Percentiles rank a stretch among this genome's conserved stretches.
Conservation (phyloP, 2,113 vertebrate genomes). For the Odontesthes bonariensis region DNA sequence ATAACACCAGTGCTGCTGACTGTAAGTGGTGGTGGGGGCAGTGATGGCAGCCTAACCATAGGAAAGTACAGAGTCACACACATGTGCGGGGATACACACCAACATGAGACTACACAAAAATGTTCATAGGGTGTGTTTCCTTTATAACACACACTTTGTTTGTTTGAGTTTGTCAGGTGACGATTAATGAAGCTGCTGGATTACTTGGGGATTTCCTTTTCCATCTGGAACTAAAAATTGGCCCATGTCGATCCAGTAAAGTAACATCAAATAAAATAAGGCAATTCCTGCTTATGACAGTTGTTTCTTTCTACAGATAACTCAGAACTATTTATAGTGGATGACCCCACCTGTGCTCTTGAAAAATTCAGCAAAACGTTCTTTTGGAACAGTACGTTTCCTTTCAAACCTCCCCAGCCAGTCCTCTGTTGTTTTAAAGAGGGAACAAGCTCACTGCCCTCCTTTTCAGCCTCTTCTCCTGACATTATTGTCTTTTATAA, state of each 20-base stretch:
- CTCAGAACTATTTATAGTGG: constrained; percentile 37
- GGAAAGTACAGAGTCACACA: background rate
- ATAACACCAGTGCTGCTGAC: constrained; percentile 19
- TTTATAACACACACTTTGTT: background rate
- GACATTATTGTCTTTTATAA: background rate
- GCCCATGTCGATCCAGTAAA: background rate
- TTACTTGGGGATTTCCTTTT: background rate
- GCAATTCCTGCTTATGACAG: background rate
- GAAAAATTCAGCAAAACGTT: constrained; percentile 53
- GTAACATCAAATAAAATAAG: background rate
- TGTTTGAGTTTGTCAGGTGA: background rate
- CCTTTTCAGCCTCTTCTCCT: background rate
- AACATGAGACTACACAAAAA: background rate
- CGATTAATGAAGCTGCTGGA: background rate
- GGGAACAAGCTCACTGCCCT: constrained; percentile 36
- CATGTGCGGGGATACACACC: background rate
- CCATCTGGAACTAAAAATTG: background rate
- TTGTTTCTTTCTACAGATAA: background rate
- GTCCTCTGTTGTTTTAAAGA: constrained; percentile 28
- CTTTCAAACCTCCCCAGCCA: constrained; percentile 34
- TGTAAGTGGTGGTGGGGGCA: background rate
- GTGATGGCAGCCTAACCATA: background rate
- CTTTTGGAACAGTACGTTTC: constrained; percentile 42
- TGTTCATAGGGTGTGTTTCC: background rate
- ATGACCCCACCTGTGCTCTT: constrained; percentile 45